Conservation (phyloP, 1,140 invertebrate species). For the Leptinotarsa undecemlineata region DNA sequence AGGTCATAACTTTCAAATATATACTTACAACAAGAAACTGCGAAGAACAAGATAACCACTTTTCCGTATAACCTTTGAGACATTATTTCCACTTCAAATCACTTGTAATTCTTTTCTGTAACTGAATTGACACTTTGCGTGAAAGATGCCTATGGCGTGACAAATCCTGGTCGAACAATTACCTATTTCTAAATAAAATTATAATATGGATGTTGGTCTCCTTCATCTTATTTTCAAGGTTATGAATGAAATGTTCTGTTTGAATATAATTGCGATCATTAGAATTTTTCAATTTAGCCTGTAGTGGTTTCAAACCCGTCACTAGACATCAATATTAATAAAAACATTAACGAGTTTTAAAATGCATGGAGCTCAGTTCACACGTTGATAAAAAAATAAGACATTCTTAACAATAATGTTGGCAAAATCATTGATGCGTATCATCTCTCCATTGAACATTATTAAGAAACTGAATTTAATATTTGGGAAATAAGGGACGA, state of each 20-base stretch:
- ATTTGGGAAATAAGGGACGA: no score
- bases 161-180: conserved; percentile 28
- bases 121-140: conserved; percentile 21
- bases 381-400: no score
- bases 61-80: not conserved
- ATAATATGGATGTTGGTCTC: conserved; percentile 26
- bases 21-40: not conserved
- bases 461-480: no score
- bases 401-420: no score
- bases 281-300: conserved; percentile 22
- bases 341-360: not conserved
- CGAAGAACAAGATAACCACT: not conserved
- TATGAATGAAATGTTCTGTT: conserved; percentile 26
- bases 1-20: not conserved
- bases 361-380: no score
- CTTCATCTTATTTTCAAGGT: conserved; percentile 30
- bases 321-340: not conserved
- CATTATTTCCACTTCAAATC: conserved; percentile 1
- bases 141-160: conserved; percentile 26
- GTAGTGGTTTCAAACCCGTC: conserved; percentile 6
- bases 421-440: no score
- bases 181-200: conserved; percentile 21
- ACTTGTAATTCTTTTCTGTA: conserved; percentile 11
- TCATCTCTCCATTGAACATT: no score
- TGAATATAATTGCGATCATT: conserved; percentile 25